Conservation (phyloP, 2,113 vertebrate species). For the Heliornis fulica region DNA sequence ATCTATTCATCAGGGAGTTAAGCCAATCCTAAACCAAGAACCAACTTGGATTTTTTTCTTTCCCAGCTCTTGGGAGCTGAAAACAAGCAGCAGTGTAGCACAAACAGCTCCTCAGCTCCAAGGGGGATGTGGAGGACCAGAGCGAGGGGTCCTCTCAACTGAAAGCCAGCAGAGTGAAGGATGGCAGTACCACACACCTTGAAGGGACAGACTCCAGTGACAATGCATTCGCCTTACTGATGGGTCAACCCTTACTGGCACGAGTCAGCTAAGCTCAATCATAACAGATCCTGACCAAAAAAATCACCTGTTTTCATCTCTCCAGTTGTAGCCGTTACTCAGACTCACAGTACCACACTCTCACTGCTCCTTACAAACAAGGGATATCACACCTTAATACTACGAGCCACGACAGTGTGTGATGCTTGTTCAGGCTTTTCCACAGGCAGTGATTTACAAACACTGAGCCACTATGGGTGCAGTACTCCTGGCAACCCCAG, state of each 20-base stretch:
- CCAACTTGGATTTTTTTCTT: neutral
- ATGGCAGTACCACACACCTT: neutral
- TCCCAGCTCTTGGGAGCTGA: neutral
- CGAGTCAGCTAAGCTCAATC: neutral
- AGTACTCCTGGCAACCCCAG: neutral
- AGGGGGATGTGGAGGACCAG: neutral
- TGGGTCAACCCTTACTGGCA: neutral
- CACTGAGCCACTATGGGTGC: neutral
- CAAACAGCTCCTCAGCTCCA: neutral
- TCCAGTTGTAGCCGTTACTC: neutral
- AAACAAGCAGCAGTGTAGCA: neutral
- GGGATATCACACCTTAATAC: neutral
- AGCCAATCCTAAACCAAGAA: neutral
- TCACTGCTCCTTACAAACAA: neutral
- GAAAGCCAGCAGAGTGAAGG: neutral
- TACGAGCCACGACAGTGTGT: neutral
- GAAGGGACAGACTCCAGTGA: neutral
- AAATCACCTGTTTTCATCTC: neutral
- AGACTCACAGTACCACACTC: neutral
- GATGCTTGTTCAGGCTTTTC: neutral
- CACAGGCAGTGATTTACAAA: neutral
- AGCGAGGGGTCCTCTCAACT: neutral
- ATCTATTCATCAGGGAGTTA: neutral
- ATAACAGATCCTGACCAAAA: neutral
- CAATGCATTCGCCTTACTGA: neutral